Evolutionary conservation across 2,797 vertebrate genomes (phyloP), one percentile per base, ranked within the genome.

Genomic region (Lutjanus campechanus): DNA sequence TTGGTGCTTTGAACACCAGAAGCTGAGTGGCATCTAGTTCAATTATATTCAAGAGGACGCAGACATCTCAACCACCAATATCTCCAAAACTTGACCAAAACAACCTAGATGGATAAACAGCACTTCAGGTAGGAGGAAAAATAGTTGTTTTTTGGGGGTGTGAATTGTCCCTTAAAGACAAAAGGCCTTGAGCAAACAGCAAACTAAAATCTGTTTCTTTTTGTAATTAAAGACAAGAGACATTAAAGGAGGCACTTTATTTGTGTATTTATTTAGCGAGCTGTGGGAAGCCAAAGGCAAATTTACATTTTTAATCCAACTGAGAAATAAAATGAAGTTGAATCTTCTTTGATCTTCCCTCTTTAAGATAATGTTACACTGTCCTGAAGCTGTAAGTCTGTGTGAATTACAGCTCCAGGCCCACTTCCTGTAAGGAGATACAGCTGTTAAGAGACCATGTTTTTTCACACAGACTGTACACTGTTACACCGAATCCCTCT

Each of bases 371-470:
- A 59, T 29, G 53, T 53, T 36, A 7, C 64, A 25, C 11, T 58
- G 58, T 59, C 77, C 61, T 3, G 3, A 63, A 87, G 69, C 73
- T 85, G 69, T 44, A 40, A 69, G 61, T 16, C 58, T 70, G 67
- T 44, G 40, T 72, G 77, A 72, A 51, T 72, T 50, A 76, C 62
- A 84, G 76, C 85, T 69, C 59, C 50, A 60, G 76, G 75, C 87
- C 61, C 55, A 90, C 79, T 90, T 93, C 91, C 93, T 93, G 89
- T 89, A 55, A 80, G 67, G 56, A 89, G 87, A 92, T 69, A 78
- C 81, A 85, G 81, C 84, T 86, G 85, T 53, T 82, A 56, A 77
- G 71, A 89, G 78, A 69, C 61, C 56, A n/a, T 69, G 76, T 90
- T 84, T 82, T 84, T 87, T 75, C 74, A 71, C 63, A 71, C 44